Evolutionary conservation across 2,113 vertebrate genomes (phyloP).

Genomic region (Carassius auratus): DNA sequence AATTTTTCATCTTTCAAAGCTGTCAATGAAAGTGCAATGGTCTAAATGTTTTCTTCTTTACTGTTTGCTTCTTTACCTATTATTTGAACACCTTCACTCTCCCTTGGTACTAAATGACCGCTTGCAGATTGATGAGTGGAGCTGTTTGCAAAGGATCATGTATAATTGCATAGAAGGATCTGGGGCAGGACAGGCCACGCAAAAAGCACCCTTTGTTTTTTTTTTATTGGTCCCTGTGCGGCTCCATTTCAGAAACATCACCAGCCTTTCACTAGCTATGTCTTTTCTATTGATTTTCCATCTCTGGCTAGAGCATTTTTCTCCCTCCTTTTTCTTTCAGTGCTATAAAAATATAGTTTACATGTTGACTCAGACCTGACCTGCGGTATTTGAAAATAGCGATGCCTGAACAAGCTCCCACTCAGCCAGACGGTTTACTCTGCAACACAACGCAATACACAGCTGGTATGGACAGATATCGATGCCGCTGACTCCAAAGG

Average conservation of each 20-base stretch:
- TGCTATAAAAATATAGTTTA: conserved; percentile 33
- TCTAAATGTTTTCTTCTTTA: conserved; percentile 28
- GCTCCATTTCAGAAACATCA: conserved; percentile 52
- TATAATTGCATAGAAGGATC: conserved; percentile 46
- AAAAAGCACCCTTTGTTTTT: conserved; percentile 47
- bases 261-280: conserved; percentile 42
- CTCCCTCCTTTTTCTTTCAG: conserved; percentile 60
- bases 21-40: conserved; percentile 26
- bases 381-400: conserved; percentile 50
- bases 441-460: conserved; percentile 5
- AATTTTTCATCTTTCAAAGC: neutral
- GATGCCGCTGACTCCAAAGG: conserved; percentile 14
- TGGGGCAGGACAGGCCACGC: conserved; percentile 39
- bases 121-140: neutral
- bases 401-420: neutral
- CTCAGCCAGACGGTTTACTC: conserved; percentile 27
- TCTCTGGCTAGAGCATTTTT: conserved; percentile 56
- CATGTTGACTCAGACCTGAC: conserved; percentile 45
- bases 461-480: neutral
- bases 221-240: conserved; percentile 71
- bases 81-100: neutral
- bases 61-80: neutral
- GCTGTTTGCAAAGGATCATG: conserved; percentile 19
- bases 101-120: conserved; percentile 24
- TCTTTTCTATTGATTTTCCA: conserved; percentile 69